phyloP scores from a whole-genome alignment of 2,113 vertebrate species.

The Capra hircus region DNA sequence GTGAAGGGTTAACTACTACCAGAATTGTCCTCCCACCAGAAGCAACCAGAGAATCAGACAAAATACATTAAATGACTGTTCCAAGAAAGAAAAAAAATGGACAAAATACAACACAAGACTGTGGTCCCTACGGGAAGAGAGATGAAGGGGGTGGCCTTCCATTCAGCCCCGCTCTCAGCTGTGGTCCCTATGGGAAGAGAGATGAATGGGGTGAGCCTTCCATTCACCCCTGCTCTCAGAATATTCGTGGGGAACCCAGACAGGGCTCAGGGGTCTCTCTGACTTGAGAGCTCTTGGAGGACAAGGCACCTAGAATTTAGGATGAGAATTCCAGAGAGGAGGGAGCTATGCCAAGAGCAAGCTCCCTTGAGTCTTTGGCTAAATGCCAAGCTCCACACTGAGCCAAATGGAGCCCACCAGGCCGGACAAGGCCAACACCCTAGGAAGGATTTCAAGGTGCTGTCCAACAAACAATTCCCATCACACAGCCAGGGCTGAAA shows the following conservation, averaged over 20 bases:
- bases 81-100: too few relatives aligned
- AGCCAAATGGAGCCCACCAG: background rate
- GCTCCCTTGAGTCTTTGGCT: background rate
- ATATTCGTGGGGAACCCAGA: fast-evolving
- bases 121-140: background rate
- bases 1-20: background rate
- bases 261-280: background rate
- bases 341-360: background rate
- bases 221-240: background rate
- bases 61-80: background rate
- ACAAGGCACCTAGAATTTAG: background rate
- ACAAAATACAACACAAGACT: background rate
- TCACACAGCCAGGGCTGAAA: background rate
- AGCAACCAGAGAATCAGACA: background rate
- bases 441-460: background rate
- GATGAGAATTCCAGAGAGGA: background rate
- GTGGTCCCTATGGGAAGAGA: background rate
- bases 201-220: background rate
- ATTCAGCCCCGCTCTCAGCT: background rate
- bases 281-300: background rate
- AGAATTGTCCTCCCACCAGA: background rate
- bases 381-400: background rate
- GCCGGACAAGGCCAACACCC: background rate
- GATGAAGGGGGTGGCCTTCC: background rate
- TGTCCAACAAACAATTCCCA: background rate